Evolutionary conservation across 2,888 invertebrate species (phyloP), one percentile per base, ranked within the genome.

Genomic region (Tiliacea aurago): DNA sequence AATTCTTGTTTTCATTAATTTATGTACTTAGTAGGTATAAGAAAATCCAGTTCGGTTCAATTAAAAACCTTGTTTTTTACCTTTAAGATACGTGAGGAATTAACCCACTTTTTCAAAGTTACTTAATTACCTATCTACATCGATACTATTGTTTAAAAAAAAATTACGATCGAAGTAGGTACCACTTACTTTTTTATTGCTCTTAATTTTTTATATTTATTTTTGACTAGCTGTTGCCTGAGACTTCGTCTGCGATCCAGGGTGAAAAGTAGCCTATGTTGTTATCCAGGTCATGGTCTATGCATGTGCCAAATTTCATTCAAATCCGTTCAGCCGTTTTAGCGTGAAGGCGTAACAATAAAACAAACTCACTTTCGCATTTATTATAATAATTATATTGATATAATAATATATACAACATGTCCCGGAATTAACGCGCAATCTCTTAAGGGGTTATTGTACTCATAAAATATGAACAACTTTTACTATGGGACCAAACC

Each of bases 1-100:
- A 77, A 66, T 47, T 67, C 69, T 11, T 45, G 55, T 70, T 59
- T 59, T 33, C 9, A 13, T 53, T 53, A 53, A 75, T 61, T 28
- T n/a, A 66, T 53, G 20, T 62, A 28, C 28, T 28, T 28, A n/a
- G 9, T 53, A 47, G 55, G 10, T 43, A 13, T 53, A 61, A 18
- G 18, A 28, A 37, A 28, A 75, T 4, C 13, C 45, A 53, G 2
- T 69, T 76, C 7, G 18, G 37, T 41, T 63, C 28, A 70, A 64
- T 70, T 47, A 77, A 69, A 41, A 47, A 28, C 20, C 63, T 76
- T n/a, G 33, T 64, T 64, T 43, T 18, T 41, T 47, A 41, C 11
- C 20, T 47, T 41, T 64, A 37, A 45, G 33, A 61, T 75, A 75
- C 59, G 59, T 7, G 28, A 59, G 4, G 11, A 66, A 66, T 47